Percentiles rank a stretch among this genome's conserved stretches.
phyloP scores from a whole-genome alignment of 2,113 vertebrate species.

The Carettochelys insculpta region DNA sequence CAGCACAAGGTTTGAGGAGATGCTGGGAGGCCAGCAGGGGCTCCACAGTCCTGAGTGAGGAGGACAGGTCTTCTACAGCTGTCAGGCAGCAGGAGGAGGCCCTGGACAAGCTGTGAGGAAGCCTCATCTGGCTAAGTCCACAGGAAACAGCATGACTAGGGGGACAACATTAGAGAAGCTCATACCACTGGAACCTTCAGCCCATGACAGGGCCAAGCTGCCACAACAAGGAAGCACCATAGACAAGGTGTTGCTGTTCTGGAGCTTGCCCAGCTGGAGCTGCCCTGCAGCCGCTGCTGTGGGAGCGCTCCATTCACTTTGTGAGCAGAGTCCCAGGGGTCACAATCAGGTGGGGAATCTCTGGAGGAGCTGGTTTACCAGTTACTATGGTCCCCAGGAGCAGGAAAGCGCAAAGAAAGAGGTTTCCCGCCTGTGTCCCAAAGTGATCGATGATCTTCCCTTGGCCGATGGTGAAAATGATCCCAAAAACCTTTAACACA shows the following conservation, averaged over 20 bases:
- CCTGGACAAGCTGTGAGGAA: neutral
- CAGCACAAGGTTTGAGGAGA: neutral
- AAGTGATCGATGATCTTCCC: conserved; percentile 88
- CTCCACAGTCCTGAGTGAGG: neutral
- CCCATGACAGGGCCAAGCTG: neutral
- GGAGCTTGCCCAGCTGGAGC: neutral
- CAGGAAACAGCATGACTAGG: neutral
- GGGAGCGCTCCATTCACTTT: neutral
- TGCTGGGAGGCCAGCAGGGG: rapidly evolving
- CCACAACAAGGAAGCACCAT: neutral
- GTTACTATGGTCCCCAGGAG: conserved; percentile 86
- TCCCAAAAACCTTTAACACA: conserved; percentile 89
- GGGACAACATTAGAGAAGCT: neutral
- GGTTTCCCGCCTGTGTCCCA: conserved; percentile 84
- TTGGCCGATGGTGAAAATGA: conserved; percentile 92
- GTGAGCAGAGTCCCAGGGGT: neutral
- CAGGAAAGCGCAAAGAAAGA: conserved; percentile 89
- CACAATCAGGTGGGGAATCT: neutral
- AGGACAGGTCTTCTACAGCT: neutral
- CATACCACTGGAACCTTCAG: neutral
- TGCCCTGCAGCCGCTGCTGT: neutral
- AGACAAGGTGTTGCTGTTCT: neutral
- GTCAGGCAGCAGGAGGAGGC: neutral
- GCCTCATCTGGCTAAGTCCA: neutral
- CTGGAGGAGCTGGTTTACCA: conserved; percentile 74